Base-by-base conservation (phyloP, 1,140 invertebrate genomes). In the Papilio xuthus region DNA sequence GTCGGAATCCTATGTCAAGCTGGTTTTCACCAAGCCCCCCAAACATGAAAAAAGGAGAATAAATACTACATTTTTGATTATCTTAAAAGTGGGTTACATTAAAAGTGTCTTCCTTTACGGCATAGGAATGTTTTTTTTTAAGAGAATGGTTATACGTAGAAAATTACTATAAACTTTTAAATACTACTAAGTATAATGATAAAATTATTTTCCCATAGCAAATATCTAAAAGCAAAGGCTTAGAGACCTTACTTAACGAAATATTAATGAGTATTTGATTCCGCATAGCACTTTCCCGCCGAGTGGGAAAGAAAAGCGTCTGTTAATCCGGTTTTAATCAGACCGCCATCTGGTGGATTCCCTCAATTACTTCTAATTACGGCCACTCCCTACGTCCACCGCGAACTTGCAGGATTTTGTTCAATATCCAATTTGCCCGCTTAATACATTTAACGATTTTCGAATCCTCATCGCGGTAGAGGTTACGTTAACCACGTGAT, bases 301-400 rank as follows among this genome's bases (percentile, higher is more conserved):
- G 53, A 37, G 53, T 63, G 32, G 32, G 42, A 44, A 76, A 76
- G 74, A 76, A 76, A 76, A 63, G 56, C 74, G 56, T 76, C 18
- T 20, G 28, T 44, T 76, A 76, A 76, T 76, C 74, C 74, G 56
- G 85, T 88, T 90, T 89, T 90, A 90, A 90, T 90, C 87, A 88
- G 86, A 76, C n/a, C 78, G 63, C 73, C 82, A 80, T 78, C 82
- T 81, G 71, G 80, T 81, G 79, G 77, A 86, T 83, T 89, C 89
- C 86, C 85, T 90, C 89, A 89, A 86, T 90, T 90, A 89, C 91
- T 91, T 86, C 88, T 93, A 91, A 93, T 93, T 91, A 93, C 87
- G 83, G 81, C 85, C 88, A 87, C 86, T 90, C 86, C 84, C 83
- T 86, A 82, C 86, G 89, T 91, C 90, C 85, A 89, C 89, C 87